Percentiles rank a stretch among this genome's conserved stretches.
phyloP scores from a whole-genome alignment of 2,797 vertebrate genomes.

The Channallabes apus region DNA sequence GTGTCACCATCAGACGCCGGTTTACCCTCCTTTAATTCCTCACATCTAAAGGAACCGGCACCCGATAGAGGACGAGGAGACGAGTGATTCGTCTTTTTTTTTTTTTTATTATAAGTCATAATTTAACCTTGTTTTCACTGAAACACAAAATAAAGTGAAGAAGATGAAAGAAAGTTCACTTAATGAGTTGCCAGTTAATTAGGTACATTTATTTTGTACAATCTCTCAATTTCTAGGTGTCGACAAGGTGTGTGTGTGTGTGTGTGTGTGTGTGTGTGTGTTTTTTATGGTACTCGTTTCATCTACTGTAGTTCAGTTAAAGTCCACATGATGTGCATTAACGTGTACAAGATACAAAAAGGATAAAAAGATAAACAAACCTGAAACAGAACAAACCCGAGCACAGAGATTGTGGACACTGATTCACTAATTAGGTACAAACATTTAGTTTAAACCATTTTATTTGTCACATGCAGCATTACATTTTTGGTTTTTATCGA shows the following conservation, averaged over 20 bases:
- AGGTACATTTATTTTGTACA: neutral
- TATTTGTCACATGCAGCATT: neutral
- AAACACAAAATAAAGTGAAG: neutral
- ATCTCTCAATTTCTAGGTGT: neutral
- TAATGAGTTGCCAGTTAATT: neutral
- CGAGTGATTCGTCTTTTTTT: neutral
- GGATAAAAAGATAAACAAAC: no score
- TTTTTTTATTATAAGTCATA: neutral
- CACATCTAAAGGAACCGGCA: neutral
- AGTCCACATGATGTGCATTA: no score
- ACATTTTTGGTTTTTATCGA: no score
- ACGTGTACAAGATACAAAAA: no score
- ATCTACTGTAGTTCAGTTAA: no score
- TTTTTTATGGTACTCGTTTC: no score
- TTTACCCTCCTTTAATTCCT: neutral
- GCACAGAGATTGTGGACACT: no score
- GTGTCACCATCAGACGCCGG: conserved; percentile 1
- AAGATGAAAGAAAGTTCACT: neutral
- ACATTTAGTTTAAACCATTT: no score
- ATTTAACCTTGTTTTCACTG: neutral
- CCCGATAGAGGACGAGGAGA: neutral
- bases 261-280: no score
- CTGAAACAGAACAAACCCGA: no score
- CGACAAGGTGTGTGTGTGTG: neutral
- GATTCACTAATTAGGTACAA: no score